Percentiles rank a stretch among this genome's conserved stretches.
These are phyloP conservation scores for Toxotes jaculatrix DNA, from an alignment of 2,113 vertebrate species.

Conservation along the genomic window DNA sequence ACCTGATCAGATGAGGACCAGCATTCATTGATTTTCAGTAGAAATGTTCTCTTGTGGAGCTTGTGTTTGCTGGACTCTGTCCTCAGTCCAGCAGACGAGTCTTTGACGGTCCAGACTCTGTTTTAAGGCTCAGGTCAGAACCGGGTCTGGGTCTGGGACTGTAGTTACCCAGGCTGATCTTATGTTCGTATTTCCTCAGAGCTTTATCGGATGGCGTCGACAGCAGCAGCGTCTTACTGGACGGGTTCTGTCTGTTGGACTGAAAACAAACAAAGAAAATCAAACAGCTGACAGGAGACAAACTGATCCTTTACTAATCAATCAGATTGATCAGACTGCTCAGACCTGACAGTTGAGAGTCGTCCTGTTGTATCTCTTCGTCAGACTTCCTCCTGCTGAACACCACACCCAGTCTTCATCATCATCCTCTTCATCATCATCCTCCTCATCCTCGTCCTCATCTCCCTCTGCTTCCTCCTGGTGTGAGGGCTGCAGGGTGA, in stretches of 20 bases:
- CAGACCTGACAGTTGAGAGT: slow-evolving; percentile 50
- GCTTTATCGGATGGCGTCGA: slow-evolving; percentile 80
- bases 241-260: slow-evolving; percentile 67
- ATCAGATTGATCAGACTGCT: not conserved
- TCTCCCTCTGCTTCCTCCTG: slow-evolving; percentile 11
- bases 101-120: no score
- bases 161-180: slow-evolving; percentile 81
- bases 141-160: not conserved
- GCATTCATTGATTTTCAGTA: no score
- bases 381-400: slow-evolving; percentile 48
- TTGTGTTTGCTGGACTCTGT: no score
- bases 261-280: slow-evolving; percentile 15
- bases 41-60: no score
- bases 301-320: not conserved
- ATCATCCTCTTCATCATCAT: slow-evolving; percentile 3
- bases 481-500: slow-evolving; percentile 3
- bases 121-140: not conserved
- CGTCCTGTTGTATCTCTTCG: slow-evolving; percentile 56
- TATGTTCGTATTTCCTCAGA: slow-evolving; percentile 84
- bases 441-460: not conserved
- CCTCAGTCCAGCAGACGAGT: no score
- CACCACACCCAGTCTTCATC: slow-evolving; percentile 72
- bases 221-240: slow-evolving; percentile 56
- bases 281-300: not conserved
- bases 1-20: not conserved